Evolutionary conservation across 1,140 invertebrate genomes (phyloP), one percentile per base, ranked within the genome.

Genomic region (Drosophila burlai): DNA sequence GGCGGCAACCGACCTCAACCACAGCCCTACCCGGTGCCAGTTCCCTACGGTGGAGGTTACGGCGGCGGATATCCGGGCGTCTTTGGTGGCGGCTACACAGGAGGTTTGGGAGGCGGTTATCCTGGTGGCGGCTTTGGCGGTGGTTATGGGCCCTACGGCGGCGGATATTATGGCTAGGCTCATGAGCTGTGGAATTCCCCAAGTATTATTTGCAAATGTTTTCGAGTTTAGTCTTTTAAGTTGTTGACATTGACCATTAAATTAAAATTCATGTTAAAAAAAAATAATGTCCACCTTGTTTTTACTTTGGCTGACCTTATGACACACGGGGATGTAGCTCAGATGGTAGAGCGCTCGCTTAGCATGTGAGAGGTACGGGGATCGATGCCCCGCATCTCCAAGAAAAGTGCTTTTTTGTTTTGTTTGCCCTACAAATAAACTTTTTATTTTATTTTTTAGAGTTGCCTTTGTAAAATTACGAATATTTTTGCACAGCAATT

Each of bases 271-370:
- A 69, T 52, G 36, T 52, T 36, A 36, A 69, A 64, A 63, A 68
- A 47, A n/a, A 24, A 0, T 21, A 24, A 0, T 21, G 38, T 29
- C 46, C 29, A 13, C 2, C 0, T 11, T 67, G 50, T 49, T 71
- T 18, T 16, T 6, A 43, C 18, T 45, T 74, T 74, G 42, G 42
- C 16, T 57, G 58, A 1, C 3, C 2, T 0, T 0, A 0, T 0
- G 3, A 0, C 18, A 40, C 16, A 34, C 24, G 93, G 52, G 61
- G 79, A 91, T 81, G 95, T 96, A 96, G 95, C 96, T 96, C 96
- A 96, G 69, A 96, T 96, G 95, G 96, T 96, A 96, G 96, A 96
- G 96, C 96, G 95, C 95, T 96, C 95, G 95, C 95, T 96, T 96
- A 96, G 95, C 95, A 96, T 96, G 95, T 94, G 95, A 96, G 95